Evolutionary conservation across 2,888 invertebrate species (phyloP), one percentile per base, ranked within the genome.

Genomic region (Caenorhabditis auriculariae): DNA sequence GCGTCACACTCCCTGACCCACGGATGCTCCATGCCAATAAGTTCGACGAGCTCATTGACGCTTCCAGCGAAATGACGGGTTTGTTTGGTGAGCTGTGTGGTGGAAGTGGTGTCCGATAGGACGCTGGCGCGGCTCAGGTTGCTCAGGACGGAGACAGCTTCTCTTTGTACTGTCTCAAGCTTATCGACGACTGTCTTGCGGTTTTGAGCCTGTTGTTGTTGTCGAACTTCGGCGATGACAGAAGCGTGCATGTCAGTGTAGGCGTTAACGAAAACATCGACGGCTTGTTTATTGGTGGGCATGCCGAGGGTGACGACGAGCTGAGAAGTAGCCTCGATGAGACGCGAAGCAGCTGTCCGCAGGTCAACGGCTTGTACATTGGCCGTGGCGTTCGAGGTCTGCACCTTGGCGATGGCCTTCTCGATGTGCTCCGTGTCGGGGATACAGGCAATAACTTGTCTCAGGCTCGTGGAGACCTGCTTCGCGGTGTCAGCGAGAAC

Each of bases 1-100:
- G 91, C 93, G 82, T 92, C 93, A 84, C 96, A 96, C 82, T 96
- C 95, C 82, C 91, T 91, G 84, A 94, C 93, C 0, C 95, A 93
- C 0, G 95, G 94, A 0, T 91, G 0, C 91, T 91, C 32, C 89
- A 89, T 1, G 89, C 90, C 72, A 93, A 92, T 7, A 89, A 89
- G 54, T 92, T 86, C 0, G 91, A 93, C 32, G 92, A 93, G 7
- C 89, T 88, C 3, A 90, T 88, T 29, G 93, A 85, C 72, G 91
- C 61, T 57, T 2, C 49, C 56, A 0, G 61, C 60, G 24, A 69
- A 51, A 26, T 64, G 55, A 9, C 43, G 53, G 5, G 74, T 63
- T 21, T 71, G 57, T 9, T 60, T 59, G 2, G 65, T 62, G 29
- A 77, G 62, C 17, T 65, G 66, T 54, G 74, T 74, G 3, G 70